Evolutionary conservation across 2,797 vertebrate genomes (phyloP).

Genomic region (Danio kyathit): DNA sequence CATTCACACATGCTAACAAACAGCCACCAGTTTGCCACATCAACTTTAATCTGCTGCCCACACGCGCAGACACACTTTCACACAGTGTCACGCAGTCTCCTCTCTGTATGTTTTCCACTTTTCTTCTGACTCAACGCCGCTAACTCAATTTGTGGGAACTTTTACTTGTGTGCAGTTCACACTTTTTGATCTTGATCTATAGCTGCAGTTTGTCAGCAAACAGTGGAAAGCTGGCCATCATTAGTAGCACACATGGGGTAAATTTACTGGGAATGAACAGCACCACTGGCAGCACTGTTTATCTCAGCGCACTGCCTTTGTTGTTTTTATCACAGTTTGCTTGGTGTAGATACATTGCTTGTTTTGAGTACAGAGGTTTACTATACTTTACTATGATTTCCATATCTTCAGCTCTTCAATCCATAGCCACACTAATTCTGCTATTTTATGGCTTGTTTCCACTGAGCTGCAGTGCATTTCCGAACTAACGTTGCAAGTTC

Average conservation of each 20-base stretch:
- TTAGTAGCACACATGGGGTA: not conserved
- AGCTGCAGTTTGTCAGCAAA: conserved; percentile 6
- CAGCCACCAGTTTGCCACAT: not conserved
- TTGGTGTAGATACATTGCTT: not conserved
- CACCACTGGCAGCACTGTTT: not conserved
- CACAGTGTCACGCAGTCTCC: conserved; percentile 9
- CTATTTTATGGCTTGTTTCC: too few species aligned
- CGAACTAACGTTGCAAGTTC: too few species aligned
- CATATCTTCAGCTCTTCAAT: not conserved
- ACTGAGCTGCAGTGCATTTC: too few species aligned
- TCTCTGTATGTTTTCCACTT: not conserved
- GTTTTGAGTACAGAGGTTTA: not conserved
- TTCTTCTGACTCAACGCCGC: not conserved
- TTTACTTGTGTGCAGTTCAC: not conserved
- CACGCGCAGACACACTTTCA: conserved; percentile 22
- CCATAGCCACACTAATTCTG: not conserved
- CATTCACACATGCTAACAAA: not conserved
- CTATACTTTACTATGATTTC: not conserved
- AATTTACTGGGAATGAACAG: not conserved
- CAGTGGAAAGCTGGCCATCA: conserved; percentile 17
- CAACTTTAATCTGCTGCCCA: conserved; percentile 18
- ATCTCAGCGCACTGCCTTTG: not conserved
- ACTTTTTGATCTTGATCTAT: conserved; percentile 13
- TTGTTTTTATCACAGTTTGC: not conserved
- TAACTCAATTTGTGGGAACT: not conserved